phyloP scores from a whole-genome alignment of 2,113 vertebrate species.

The Cephalopholis sonnerati region DNA sequence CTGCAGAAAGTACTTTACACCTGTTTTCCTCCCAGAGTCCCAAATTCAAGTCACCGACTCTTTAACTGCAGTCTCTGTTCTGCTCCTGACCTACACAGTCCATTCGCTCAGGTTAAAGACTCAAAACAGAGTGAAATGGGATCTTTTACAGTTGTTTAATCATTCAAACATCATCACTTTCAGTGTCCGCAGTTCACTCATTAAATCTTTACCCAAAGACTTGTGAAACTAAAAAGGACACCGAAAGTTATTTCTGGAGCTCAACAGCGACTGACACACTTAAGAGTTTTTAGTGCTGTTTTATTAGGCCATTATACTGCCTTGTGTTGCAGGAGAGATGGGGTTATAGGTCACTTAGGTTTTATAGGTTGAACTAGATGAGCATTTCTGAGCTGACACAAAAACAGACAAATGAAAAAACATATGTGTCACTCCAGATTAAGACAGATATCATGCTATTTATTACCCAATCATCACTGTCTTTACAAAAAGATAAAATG shows the following conservation, averaged over 20 bases:
- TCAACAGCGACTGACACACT: conserved; percentile 11
- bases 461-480: neutral
- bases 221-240: conserved; percentile 35
- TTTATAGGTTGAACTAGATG: conserved; percentile 47
- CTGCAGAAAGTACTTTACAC: conserved; percentile 11
- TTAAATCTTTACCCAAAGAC: conserved; percentile 14
- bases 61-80: neutral
- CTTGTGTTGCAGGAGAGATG: conserved; percentile 37
- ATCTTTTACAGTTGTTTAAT: conserved; percentile 31
- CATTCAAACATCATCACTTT: conserved; percentile 23
- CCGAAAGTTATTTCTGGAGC: conserved; percentile 11
- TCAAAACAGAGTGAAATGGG: neutral
- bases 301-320: conserved; percentile 54
- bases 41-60: conserved; percentile 12
- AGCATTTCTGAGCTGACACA: conserved; percentile 15
- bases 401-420: neutral
- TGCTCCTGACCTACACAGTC: conserved; percentile 2
- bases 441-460: neutral
- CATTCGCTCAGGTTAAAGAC: conserved; percentile 16
- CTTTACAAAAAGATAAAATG: neutral
- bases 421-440: neutral
- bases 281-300: conserved; percentile 48
- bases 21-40: neutral
- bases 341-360: conserved; percentile 42
- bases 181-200: conserved; percentile 10